Percentiles rank a stretch among this genome's conserved stretches.
Conservation (phyloP, 1,140 invertebrate species). For the Capitella teleta region DNA sequence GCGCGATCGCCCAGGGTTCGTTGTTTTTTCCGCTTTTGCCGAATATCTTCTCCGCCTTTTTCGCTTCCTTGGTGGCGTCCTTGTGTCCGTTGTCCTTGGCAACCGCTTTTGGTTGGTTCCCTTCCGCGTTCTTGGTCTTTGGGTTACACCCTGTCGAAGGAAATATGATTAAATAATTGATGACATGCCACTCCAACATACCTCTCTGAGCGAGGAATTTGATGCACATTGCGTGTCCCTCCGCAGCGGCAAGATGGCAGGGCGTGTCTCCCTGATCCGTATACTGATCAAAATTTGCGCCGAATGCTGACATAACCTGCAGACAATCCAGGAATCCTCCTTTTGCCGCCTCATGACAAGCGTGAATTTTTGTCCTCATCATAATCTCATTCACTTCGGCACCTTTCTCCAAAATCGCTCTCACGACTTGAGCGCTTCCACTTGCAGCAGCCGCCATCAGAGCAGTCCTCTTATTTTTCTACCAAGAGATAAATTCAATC, state of each 20-base stretch:
- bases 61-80: conserved; percentile 35
- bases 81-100: conserved; percentile 41
- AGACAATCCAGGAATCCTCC: conserved; percentile 22
- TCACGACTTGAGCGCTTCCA: conserved; percentile 32
- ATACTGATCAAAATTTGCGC: conserved; percentile 37
- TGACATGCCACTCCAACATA: conserved; percentile 9
- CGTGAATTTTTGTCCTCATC: conserved; percentile 23
- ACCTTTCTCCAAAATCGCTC: conserved; percentile 30
- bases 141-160: conserved; percentile 37
- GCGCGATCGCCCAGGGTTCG: conserved; percentile 34
- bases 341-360: conserved; percentile 38
- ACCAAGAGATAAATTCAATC: neutral
- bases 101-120: conserved; percentile 27
- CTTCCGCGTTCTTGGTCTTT: conserved; percentile 40
- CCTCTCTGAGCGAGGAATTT: conserved; percentile 39
- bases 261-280: conserved; percentile 35
- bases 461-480: conserved; percentile 22
- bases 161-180: conserved; percentile 1
- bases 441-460: conserved; percentile 36
- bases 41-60: conserved; percentile 39
- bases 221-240: conserved; percentile 32
- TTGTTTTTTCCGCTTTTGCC: conserved; percentile 37
- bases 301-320: conserved; percentile 28
- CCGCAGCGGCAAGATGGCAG: conserved; percentile 33
- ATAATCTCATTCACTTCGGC: conserved; percentile 32